phyloP scores from a whole-genome alignment of 2,797 vertebrate species.

The Pseudocheirus occidentalis region DNA sequence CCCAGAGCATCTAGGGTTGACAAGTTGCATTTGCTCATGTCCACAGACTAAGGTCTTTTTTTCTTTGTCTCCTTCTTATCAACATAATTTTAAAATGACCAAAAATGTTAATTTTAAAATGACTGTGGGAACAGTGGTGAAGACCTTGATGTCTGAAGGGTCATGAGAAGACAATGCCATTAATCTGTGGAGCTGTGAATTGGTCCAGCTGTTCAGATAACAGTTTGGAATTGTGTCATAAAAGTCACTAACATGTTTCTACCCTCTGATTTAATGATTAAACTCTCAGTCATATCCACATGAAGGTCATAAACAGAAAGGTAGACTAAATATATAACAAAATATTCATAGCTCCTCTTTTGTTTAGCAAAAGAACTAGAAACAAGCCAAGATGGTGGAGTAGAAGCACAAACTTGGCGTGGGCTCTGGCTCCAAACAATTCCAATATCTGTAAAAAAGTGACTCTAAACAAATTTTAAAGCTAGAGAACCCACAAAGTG shows the following conservation, averaged over 20 bases:
- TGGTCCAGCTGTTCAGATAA: not conserved
- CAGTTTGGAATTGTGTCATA: not conserved
- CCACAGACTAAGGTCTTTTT: conserved; percentile 3
- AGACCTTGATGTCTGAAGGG: not conserved
- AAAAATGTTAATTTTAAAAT: no score
- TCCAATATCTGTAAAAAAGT: no score
- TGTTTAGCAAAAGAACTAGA: not conserved
- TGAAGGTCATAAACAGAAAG: not conserved
- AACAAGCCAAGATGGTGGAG: no score
- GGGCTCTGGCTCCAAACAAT: no score
- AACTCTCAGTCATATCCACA: not conserved
- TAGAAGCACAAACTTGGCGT: no score
- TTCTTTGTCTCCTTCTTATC: not conserved
- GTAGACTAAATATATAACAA: not conserved
- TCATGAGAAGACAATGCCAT: not conserved
- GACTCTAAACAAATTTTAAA: no score
- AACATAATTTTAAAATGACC: not conserved
- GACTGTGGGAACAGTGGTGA: no score
- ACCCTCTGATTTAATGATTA: not conserved
- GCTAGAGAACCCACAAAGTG: no score
- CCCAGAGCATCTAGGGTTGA: conserved; percentile 6
- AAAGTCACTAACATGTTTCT: not conserved
- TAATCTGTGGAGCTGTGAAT: not conserved
- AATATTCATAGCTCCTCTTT: not conserved
- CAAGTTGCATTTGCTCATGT: not conserved